Conservation (phyloP, 2,113 vertebrate genomes). For the Dromaius novaehollandiae region DNA sequence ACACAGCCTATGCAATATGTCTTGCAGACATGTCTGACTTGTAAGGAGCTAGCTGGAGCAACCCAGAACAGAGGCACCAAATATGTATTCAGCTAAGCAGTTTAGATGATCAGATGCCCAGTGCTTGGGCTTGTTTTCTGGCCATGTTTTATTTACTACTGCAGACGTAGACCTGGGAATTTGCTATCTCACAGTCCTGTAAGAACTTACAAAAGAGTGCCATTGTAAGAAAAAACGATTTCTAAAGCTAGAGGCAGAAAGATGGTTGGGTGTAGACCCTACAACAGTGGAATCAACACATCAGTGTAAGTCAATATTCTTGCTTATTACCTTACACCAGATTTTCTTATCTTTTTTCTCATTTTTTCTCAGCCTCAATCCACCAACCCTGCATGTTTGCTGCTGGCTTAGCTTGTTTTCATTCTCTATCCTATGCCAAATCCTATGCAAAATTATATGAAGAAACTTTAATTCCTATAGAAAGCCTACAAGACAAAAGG, state of each 20-base stretch:
- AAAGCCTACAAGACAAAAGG: not conserved
- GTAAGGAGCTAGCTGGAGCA: not conserved
- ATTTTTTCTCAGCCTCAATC: not conserved
- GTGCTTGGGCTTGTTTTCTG: not conserved
- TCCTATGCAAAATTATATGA: not conserved
- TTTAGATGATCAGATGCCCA: not conserved
- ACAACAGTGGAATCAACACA: not conserved
- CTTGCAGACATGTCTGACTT: not conserved
- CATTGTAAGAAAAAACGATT: not conserved
- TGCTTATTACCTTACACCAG: not conserved
- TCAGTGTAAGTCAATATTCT: no score
- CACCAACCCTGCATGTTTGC: not conserved
- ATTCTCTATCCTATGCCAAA: not conserved
- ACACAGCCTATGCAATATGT: not conserved
- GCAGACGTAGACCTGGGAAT: not conserved
- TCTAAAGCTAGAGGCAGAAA: not conserved
- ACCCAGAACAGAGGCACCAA: not conserved
- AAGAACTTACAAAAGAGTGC: not conserved
- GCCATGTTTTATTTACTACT: not conserved
- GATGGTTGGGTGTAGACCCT: not conserved
- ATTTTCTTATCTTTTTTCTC: not conserved
- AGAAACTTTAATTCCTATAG: not conserved
- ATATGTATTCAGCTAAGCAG: accelerated
- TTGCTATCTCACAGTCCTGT: not conserved
- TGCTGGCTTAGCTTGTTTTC: not conserved